Percentiles rank a stretch among this genome's conserved stretches.
phyloP scores from a whole-genome alignment of 2,113 vertebrate genomes.

The Myotis brandtii region DNA sequence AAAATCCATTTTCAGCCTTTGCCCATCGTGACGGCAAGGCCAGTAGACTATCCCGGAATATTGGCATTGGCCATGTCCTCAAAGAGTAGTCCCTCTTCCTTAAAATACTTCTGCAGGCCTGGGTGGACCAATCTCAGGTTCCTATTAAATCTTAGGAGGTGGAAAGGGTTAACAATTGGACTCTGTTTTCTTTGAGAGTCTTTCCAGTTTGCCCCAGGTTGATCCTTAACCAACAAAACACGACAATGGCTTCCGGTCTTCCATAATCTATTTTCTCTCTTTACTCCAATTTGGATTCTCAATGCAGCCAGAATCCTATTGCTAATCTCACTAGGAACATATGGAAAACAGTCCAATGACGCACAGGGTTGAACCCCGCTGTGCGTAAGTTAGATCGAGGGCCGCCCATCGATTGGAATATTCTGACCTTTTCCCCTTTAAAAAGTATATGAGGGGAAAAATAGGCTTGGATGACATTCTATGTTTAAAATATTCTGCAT shows the following conservation, averaged over 20 bases:
- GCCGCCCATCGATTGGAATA: conserved; percentile 85
- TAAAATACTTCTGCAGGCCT: not conserved
- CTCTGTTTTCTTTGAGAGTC: conserved; percentile 59
- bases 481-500: conserved; percentile 74
- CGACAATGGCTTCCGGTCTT: conserved; percentile 77
- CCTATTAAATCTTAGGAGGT: not conserved
- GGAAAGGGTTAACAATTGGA: conserved; percentile 67
- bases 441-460: conserved; percentile 72
- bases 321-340: conserved; percentile 85
- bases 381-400: conserved; percentile 84
- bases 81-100: not conserved
- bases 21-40: conserved; percentile 49
- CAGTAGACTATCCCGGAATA: conserved; percentile 43
- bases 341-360: conserved; percentile 87
- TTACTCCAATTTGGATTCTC: conserved; percentile 84
- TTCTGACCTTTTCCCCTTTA: conserved; percentile 86
- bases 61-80: not conserved
- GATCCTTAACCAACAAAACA: conserved; percentile 77
- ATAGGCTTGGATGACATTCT: conserved; percentile 70
- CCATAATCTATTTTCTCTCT: conserved; percentile 68
- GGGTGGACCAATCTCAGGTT: not conserved
- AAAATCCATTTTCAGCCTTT: conserved; percentile 58
- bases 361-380: conserved; percentile 83
- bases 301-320: conserved; percentile 84
- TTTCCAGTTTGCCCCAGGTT: conserved; percentile 65